Conservation (phyloP, 2,888 invertebrate species). For the Standfussiana lucernea region DNA sequence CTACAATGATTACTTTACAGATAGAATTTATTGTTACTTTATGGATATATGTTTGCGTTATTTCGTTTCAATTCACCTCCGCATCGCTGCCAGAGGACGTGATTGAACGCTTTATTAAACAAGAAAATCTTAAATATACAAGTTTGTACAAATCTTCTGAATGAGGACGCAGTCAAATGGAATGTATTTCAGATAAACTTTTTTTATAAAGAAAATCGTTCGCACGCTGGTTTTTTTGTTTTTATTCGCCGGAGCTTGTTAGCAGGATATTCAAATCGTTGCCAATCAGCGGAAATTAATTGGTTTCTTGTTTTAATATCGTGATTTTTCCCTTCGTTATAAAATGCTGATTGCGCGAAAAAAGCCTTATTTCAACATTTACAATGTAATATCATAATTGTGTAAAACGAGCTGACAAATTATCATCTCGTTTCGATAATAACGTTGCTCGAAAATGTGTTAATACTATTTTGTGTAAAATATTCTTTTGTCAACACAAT, state of each 20-base stretch:
- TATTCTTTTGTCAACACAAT: constrained; percentile 11
- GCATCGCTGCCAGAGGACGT: constrained; percentile 13
- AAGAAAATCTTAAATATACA: constrained; percentile 40
- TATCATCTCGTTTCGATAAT: constrained; percentile 37
- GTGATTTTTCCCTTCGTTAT: constrained; percentile 57
- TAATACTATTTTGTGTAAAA: constrained; percentile 9
- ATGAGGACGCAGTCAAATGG: constrained; percentile 53
- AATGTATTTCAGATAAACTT: constrained; percentile 60
- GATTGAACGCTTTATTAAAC: constrained; percentile 44
- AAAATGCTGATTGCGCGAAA: constrained; percentile 52
- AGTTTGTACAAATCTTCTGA: constrained; percentile 43
- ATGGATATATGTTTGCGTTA: constrained; percentile 21
- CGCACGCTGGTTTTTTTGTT: constrained; percentile 57
- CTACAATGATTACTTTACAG: constrained; percentile 17
- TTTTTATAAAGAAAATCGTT: constrained; percentile 44
- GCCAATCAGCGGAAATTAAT: constrained; percentile 68
- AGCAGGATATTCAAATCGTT: constrained; percentile 65
- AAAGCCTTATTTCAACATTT: constrained; percentile 57
- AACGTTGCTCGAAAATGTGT: constrained; percentile 18
- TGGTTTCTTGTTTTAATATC: constrained; percentile 67
- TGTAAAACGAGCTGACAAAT: constrained; percentile 41
- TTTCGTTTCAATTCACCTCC: constrained; percentile 23
- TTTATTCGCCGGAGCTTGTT: constrained; percentile 62
- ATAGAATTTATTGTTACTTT: constrained; percentile 24
- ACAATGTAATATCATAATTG: constrained; percentile 42